Evolutionary conservation across 2,797 vertebrate species (phyloP), one percentile per base, ranked within the genome.

Genomic region (Margarornis squamiger): DNA sequence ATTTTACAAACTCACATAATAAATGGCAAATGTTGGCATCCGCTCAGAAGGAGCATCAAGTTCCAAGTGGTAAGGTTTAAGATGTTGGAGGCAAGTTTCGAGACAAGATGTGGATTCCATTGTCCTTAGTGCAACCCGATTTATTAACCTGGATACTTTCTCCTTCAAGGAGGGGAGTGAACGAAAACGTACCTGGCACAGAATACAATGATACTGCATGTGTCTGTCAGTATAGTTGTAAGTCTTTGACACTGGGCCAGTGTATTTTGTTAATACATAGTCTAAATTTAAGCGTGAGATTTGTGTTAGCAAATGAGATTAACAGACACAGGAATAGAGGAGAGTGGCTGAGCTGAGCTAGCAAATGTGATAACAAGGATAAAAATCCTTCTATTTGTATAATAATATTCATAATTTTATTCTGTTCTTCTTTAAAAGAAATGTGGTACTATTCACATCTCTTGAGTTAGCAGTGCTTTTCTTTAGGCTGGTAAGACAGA

Each of bases 31-130:
- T 66, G 65, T 77, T 92, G 90, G 96, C 92, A 90, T 94, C 49
- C 59, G 52, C 94, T 96, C 68, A 95, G 90, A 90, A 71, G 45
- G 58, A 97, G 29, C 46, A 34, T 63, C 15, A 49, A 34, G 41
- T 91, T 96, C 90, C 82, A 75, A 91, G 59, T 57, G 70, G 26
- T 92, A 82, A 84, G 68, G 86, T 97, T 63, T 95, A 41, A 95
- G 91, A 79, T 58, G 88, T 88, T 77, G 90, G n/a, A 57, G n/a
- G 71, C 94, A 88, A 90, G 51, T 92, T 90, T 88, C 49, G 62
- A 94, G 87, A 19, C 88, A 91, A 79, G 90, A 95, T 93, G 95
- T 88, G 88, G 90, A 86, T 97, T 88, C 63, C 63, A 90, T 92
- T 94, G 78, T 87, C 86, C 75, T 90, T 83, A 66, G 70, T 0